Percentiles rank a stretch among this genome's conserved stretches.
Conservation (phyloP, 92 coral and sea anemone genomes). For the Siderastrea siderea region DNA sequence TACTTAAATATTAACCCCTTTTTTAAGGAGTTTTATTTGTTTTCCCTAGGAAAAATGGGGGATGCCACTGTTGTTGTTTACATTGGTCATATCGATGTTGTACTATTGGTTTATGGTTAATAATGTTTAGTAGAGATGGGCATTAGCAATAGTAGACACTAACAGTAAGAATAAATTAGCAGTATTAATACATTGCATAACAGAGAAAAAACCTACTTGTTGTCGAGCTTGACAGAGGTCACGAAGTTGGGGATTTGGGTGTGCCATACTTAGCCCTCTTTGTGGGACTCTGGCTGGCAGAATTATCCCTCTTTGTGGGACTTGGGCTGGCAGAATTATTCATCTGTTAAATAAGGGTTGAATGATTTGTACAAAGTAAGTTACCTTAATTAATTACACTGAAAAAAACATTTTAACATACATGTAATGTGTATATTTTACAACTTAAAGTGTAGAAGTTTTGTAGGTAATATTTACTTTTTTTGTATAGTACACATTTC, state of each 20-base stretch:
- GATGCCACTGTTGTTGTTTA: slow-evolving; percentile 40
- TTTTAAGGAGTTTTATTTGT: slow-evolving; percentile 33
- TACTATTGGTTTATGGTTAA: slow-evolving; percentile 49
- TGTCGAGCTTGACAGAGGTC: slow-evolving; percentile 42
- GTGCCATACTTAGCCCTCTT: slow-evolving; percentile 59
- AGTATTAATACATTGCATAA: slow-evolving; percentile 42
- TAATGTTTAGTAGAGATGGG: slow-evolving; percentile 47
- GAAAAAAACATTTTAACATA: slow-evolving; percentile 31
- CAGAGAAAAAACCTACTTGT: slow-evolving; percentile 48
- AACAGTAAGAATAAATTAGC: slow-evolving; percentile 51
- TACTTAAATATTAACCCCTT: slow-evolving; percentile 18
- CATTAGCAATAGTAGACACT: slow-evolving; percentile 51
- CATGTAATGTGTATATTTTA: slow-evolving; percentile 36
- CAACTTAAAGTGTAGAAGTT: slow-evolving; percentile 40
- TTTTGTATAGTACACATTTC: slow-evolving; percentile 42
- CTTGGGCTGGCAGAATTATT: slow-evolving; percentile 55
- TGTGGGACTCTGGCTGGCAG: slow-evolving; percentile 58
- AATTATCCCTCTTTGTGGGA: slow-evolving; percentile 61
- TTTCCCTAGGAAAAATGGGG: slow-evolving; percentile 33
- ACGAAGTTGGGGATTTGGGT: slow-evolving; percentile 47
- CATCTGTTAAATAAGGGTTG: slow-evolving; percentile 54
- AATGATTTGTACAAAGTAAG: slow-evolving; percentile 28
- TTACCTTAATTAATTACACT: slow-evolving; percentile 36
- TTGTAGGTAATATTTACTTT: slow-evolving; percentile 53
- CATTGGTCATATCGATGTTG: slow-evolving; percentile 42